These are phyloP conservation scores for Desmophyllum pertusum DNA, from an alignment of 92 coral and sea anemone species.

Conservation along the genomic window DNA sequence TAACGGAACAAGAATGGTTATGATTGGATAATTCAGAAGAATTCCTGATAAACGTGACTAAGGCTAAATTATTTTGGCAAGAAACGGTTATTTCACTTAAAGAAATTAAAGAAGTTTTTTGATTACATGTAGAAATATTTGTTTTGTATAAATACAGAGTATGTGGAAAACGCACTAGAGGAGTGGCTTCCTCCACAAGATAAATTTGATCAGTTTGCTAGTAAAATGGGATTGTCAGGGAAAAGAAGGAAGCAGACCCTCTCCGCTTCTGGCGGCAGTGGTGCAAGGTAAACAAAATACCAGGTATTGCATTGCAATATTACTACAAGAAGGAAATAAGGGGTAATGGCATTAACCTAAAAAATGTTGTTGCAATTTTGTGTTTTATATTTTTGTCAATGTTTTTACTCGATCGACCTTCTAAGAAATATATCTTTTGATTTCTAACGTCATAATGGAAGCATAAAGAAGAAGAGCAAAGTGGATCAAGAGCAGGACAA, in stretches of 20 bases:
- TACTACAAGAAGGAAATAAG: background rate
- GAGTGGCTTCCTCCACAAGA: conserved; percentile 5
- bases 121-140: background rate
- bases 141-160: background rate
- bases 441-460: background rate
- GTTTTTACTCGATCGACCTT: too few relatives aligned
- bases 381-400: too few relatives aligned
- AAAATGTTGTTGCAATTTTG: too few relatives aligned
- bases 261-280: background rate
- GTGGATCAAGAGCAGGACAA: background rate
- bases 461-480: background rate
- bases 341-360: background rate
- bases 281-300: background rate
- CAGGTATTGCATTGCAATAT: background rate
- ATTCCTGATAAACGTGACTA: too few relatives aligned
- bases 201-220: background rate
- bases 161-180: background rate
- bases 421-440: too few relatives aligned
- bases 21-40: too few relatives aligned
- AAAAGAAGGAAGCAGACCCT: background rate
- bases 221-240: background rate
- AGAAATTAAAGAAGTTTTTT: background rate
- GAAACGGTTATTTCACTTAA: too few relatives aligned
- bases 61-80: too few relatives aligned
- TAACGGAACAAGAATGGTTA: too few relatives aligned